Evolutionary conservation across 1,140 invertebrate genomes (phyloP).

Genomic region (Elymnias hypermnestra): DNA sequence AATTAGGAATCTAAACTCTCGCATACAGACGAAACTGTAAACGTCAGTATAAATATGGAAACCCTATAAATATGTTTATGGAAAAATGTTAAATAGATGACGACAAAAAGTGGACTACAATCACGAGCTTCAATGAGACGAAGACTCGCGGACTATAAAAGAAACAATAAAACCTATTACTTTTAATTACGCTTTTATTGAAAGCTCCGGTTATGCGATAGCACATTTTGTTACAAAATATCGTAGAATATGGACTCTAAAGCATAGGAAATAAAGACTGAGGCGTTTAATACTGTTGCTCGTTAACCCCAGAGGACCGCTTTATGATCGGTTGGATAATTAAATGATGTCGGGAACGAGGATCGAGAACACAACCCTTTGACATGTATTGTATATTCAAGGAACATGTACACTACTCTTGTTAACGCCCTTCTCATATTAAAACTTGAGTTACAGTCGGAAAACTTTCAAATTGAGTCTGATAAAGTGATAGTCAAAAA

Average conservation of each 20-base stretch:
- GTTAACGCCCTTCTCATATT: too few relatives aligned
- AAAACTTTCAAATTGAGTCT: too few relatives aligned
- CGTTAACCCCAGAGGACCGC: slow-evolving; percentile 10
- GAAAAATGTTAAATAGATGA: too few relatives aligned
- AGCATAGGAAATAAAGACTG: not conserved
- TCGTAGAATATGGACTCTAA: slow-evolving; percentile 5
- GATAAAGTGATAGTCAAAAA: too few relatives aligned
- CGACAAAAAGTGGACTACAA: too few relatives aligned
- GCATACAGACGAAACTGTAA: too few relatives aligned
- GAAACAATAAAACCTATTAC: slow-evolving; percentile 17
- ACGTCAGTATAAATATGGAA: too few relatives aligned
- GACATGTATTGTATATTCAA: not conserved
- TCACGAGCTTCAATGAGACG: not conserved
- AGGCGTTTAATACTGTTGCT: not conserved
- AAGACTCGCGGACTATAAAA: not conserved
- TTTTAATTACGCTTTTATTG: slow-evolving; percentile 22
- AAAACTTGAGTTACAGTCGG: too few relatives aligned
- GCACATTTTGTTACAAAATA: not conserved
- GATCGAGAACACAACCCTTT: slow-evolving; percentile 4
- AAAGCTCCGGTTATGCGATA: slow-evolving; percentile 2
- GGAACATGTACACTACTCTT: not conserved
- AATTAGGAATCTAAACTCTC: too few relatives aligned
- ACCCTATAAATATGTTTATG: too few relatives aligned
- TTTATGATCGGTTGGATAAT: slow-evolving; percentile 21
- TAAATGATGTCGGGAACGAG: slow-evolving; percentile 15